Evolutionary conservation across 2,797 vertebrate genomes (phyloP).

Genomic region (Spatula clypeata): DNA sequence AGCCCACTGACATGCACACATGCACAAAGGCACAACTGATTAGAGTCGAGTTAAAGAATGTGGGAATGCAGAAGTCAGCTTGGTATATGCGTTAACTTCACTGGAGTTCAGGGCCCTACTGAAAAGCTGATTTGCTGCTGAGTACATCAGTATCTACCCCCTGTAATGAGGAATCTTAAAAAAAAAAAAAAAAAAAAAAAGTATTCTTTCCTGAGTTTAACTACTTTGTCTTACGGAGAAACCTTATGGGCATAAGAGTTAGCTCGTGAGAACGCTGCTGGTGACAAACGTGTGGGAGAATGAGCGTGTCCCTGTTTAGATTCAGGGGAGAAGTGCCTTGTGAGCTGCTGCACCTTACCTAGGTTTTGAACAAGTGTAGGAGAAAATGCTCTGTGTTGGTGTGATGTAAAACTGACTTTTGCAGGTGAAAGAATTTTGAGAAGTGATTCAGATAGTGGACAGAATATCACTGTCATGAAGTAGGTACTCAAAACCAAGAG

Average conservation of each 20-base stretch:
- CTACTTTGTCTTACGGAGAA: neutral
- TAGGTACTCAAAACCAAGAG: neutral
- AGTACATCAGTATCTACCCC: accelerated
- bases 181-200: neutral
- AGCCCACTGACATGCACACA: accelerated
- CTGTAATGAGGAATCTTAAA: neutral
- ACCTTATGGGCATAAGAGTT: neutral
- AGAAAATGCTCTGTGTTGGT: conserved; percentile 61
- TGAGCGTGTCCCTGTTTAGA: conserved; percentile 57
- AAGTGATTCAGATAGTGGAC: neutral
- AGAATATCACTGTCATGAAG: neutral
- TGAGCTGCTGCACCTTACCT: conserved; percentile 84
- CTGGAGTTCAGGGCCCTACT: neutral
- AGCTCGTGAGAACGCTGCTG: neutral
- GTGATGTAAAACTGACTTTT: neutral
- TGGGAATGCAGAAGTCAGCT: neutral
- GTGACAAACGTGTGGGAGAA: conserved; percentile 76
- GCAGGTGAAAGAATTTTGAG: neutral
- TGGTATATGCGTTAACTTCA: neutral
- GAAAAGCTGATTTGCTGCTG: neutral
- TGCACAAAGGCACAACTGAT: neutral
- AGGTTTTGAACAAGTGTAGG: conserved; percentile 74
- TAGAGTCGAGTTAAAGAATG: neutral
- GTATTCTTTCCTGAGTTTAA: neutral
- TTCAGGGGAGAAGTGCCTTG: conserved; percentile 76